Conservation (phyloP, 2,113 vertebrate genomes). For the Lagopus leucura region DNA sequence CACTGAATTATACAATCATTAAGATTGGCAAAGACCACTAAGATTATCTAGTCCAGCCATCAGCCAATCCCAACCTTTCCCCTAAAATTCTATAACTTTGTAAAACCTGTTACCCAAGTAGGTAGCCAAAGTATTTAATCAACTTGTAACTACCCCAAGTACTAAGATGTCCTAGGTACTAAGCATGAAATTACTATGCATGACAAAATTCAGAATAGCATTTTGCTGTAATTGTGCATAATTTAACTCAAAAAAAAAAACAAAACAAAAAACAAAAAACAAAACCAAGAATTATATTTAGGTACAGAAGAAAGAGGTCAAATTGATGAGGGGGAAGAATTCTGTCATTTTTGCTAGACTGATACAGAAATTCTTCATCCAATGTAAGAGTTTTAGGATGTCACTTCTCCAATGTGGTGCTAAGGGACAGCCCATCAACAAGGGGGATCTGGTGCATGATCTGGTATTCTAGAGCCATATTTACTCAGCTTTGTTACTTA, state of each 20-base stretch:
- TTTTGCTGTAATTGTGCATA: slow-evolving; percentile 60
- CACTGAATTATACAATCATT: no score
- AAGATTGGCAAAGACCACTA: no score
- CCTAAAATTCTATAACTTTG: background rate
- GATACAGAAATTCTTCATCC: background rate
- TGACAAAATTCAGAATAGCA: slow-evolving; percentile 49
- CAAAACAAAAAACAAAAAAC: no score
- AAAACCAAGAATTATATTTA: slow-evolving; percentile 29
- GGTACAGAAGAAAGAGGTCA: slow-evolving; percentile 39
- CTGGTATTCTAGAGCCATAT: background rate
- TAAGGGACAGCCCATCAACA: background rate
- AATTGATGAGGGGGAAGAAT: background rate
- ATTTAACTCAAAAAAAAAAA: slow-evolving; percentile 35
- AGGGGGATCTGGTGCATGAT: background rate
- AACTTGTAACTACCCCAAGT: slow-evolving; percentile 30
- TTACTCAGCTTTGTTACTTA: background rate
- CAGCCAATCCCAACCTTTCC: no score
- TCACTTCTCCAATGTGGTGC: background rate
- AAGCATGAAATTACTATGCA: slow-evolving; percentile 56
- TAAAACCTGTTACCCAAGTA: background rate
- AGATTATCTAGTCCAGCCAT: no score
- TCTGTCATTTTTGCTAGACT: background rate
- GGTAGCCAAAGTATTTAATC: slow-evolving; percentile 13
- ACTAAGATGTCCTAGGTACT: slow-evolving; percentile 23
- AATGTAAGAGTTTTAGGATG: background rate